A percentile compares a stretch with the other conserved stretches of the same genome.
Conservation (phyloP, 2,797 vertebrate genomes). For the Eulemur rubriventer region DNA sequence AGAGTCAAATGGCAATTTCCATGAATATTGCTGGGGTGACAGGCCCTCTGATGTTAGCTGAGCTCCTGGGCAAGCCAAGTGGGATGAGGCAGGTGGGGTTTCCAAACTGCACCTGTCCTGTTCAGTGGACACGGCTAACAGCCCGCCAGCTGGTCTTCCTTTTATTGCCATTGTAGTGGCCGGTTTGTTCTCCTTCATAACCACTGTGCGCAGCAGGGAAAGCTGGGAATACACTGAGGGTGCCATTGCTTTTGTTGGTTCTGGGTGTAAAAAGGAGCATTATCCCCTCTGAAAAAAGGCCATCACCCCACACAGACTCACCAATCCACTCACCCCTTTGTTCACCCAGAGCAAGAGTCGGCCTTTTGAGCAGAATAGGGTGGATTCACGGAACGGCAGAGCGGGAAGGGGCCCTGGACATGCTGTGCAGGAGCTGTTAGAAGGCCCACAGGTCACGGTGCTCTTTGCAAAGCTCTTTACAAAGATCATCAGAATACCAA, state of each 20-base stretch:
- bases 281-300: background rate
- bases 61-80: background rate
- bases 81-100: background rate
- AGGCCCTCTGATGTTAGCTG: background rate
- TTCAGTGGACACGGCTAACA: background rate
- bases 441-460: background rate
- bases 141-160: background rate
- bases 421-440: fast-evolving
- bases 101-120: background rate
- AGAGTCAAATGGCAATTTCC: background rate
- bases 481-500: background rate
- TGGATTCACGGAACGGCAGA: fast-evolving
- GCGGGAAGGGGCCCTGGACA: background rate
- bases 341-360: background rate
- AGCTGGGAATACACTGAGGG: background rate
- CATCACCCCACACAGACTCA: too few species aligned
- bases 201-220: background rate
- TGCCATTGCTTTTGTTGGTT: background rate
- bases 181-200: background rate
- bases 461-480: background rate
- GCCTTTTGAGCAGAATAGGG: background rate
- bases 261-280: background rate
- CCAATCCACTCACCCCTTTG: background rate
- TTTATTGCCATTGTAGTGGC: background rate
- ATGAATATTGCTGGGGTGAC: background rate